Evolutionary conservation across 2,113 vertebrate species (phyloP).

Genomic region (Pluvianellus socialis): DNA sequence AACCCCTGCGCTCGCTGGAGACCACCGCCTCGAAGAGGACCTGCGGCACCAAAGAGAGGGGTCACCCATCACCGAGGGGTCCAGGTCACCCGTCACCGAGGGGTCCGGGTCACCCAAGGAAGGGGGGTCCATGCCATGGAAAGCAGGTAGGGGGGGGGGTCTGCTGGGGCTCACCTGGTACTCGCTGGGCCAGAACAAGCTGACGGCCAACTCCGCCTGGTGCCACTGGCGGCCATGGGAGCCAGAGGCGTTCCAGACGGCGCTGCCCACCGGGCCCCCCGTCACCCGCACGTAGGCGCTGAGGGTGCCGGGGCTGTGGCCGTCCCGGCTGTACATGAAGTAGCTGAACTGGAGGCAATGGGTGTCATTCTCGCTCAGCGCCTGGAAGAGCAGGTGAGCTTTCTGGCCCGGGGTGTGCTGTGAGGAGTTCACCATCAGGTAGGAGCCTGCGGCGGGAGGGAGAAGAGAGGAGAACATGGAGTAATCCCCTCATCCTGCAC

Average conservation of each 20-base stretch:
- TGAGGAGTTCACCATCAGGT: constrained; percentile 95
- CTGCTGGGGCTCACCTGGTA: constrained; percentile 86
- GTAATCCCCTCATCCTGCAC: neutral
- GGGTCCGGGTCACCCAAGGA: too few species aligned
- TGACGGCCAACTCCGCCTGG: constrained; percentile 94
- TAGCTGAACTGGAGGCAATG: constrained; percentile 99
- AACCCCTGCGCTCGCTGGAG: constrained; percentile 86
- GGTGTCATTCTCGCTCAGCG: constrained; percentile 95
- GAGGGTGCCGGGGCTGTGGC: constrained; percentile 90
- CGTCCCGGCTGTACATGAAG: constrained; percentile 92
- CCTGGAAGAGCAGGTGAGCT: constrained; percentile 89
- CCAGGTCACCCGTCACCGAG: rapidly evolving
- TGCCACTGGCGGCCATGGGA: constrained; percentile 92
- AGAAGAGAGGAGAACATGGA: neutral
- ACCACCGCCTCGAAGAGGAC: constrained; percentile 93
- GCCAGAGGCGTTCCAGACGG: constrained; percentile 89
- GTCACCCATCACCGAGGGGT: neutral
- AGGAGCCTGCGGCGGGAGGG: constrained; percentile 81
- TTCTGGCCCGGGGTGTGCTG: constrained; percentile 88
- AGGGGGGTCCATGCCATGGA: too few species aligned
- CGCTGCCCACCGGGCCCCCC: constrained; percentile 86
- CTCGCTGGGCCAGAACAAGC: constrained; percentile 97
- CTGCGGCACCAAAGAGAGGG: constrained; percentile 63
- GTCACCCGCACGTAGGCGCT: constrained; percentile 88
- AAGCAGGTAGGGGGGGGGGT: rapidly evolving